Conservation (phyloP, 2,113 vertebrate genomes). For the Oncorhynchus tshawytscha region DNA sequence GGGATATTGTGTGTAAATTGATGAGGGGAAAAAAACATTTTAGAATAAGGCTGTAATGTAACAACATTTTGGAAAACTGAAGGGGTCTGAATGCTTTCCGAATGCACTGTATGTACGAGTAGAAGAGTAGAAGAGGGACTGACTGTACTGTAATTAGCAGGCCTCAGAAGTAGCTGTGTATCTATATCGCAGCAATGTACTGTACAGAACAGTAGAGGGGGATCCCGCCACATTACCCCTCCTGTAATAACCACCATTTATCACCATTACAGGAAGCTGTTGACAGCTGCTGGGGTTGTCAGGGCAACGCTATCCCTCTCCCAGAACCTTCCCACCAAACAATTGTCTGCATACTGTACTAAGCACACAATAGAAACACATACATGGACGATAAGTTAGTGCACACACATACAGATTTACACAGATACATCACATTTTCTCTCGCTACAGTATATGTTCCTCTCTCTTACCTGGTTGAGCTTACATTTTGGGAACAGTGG, state of each 20-base stretch:
- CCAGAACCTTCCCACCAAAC: conserved; percentile 46
- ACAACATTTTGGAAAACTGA: no score
- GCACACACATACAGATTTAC: background rate
- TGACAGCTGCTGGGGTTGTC: conserved; percentile 63
- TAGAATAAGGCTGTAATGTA: no score
- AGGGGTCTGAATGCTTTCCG: no score
- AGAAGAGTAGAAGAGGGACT: conserved; percentile 21
- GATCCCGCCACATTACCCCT: conserved; percentile 77
- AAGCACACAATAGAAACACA: conserved; percentile 3
- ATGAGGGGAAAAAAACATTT: no score
- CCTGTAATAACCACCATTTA: conserved; percentile 85
- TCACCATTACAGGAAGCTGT: conserved; percentile 78
- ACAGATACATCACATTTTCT: background rate
- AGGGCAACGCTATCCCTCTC: conserved; percentile 53
- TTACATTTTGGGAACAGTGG: no score
- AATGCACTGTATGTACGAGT: no score
- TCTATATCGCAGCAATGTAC: no score
- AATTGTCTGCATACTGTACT: conserved; percentile 29
- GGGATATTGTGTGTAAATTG: no score
- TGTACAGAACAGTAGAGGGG: conserved; percentile 25
- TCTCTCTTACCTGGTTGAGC: no score
- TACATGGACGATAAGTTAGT: background rate
- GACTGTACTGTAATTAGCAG: conserved; percentile 74
- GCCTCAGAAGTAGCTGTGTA: conserved; percentile 29
- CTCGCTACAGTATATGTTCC: no score